phyloP scores from a whole-genome alignment of 2,113 vertebrate genomes.

The Dissostichus mawsoni region DNA sequence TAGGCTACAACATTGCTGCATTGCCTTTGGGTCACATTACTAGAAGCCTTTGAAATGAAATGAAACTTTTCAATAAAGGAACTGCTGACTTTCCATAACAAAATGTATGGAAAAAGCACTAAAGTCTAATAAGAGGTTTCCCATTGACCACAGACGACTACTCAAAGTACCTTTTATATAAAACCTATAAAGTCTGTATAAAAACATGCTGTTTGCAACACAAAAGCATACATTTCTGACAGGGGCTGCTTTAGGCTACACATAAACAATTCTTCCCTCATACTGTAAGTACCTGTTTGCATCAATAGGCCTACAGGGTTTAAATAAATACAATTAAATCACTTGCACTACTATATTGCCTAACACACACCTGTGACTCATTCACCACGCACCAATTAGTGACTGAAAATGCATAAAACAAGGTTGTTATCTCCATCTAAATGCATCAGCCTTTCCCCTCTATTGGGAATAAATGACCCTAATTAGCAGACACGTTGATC shows the following conservation, averaged over 20 bases:
- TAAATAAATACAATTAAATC: background rate
- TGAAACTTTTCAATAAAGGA: too few relatives aligned
- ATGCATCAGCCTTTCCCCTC: background rate
- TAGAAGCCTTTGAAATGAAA: too few relatives aligned
- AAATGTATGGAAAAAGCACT: too few relatives aligned
- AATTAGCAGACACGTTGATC: background rate
- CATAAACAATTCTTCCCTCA: background rate
- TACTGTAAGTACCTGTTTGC: background rate
- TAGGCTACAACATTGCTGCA: too few relatives aligned
- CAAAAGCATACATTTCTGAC: background rate
- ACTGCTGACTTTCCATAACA: too few relatives aligned
- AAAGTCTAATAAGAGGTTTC: too few relatives aligned
- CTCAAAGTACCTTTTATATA: background rate
- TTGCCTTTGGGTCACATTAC: too few relatives aligned
- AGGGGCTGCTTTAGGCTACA: too few relatives aligned
- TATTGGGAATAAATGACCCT: background rate
- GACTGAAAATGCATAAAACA: background rate
- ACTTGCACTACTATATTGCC: background rate
- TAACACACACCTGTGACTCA: constrained; percentile 6
- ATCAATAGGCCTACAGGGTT: background rate
- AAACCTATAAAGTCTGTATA: too few relatives aligned
- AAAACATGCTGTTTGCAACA: background rate
- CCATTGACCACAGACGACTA: background rate
- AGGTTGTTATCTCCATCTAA: background rate
- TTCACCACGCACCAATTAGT: background rate